Percentiles rank a stretch among this genome's conserved stretches.
Conservation (phyloP, 2,888 invertebrate species). For the Neria commutata region DNA sequence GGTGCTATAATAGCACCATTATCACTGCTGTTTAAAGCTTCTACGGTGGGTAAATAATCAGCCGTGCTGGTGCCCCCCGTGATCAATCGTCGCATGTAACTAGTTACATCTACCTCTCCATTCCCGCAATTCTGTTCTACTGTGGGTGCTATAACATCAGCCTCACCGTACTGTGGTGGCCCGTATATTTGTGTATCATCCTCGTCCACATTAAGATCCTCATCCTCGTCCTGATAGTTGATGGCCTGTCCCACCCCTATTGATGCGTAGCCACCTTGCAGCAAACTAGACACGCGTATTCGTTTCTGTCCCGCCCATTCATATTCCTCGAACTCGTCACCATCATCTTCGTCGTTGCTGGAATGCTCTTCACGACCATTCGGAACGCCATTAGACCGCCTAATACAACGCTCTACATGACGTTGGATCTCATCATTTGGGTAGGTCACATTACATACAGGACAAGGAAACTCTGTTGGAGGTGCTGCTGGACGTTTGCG, state of each 20-base stretch:
- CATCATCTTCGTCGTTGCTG: constrained; percentile 75
- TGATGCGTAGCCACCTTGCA: constrained; percentile 71
- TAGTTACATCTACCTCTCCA: constrained; percentile 49
- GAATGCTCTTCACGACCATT: constrained; percentile 35
- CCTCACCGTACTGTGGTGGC: constrained; percentile 83
- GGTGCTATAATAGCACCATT: constrained; percentile 21
- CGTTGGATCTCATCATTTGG: constrained; percentile 74
- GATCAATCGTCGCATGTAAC: constrained; percentile 55
- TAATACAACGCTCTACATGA: constrained; percentile 74
- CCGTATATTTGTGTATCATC: constrained; percentile 86
- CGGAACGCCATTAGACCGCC: constrained; percentile 46
- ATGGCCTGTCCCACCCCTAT: constrained; percentile 58
- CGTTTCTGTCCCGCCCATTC: constrained; percentile 91
- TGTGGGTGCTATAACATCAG: constrained; percentile 67
- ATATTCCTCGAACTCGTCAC: constrained; percentile 77
- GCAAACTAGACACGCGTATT: constrained; percentile 73
- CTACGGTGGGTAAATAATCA: background rate
- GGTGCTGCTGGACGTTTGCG: constrained; percentile 65
- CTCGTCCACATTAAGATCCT: constrained; percentile 82
- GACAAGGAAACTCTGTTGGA: constrained; percentile 70
- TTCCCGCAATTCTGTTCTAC: constrained; percentile 60
- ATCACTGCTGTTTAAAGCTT: too few relatives aligned
- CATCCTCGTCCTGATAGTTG: constrained; percentile 68
- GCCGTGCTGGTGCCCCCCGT: constrained; percentile 27
- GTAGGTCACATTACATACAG: constrained; percentile 79